Evolutionary conservation across 2,113 vertebrate species (phyloP).

Genomic region (Chinchilla lanigera): DNA sequence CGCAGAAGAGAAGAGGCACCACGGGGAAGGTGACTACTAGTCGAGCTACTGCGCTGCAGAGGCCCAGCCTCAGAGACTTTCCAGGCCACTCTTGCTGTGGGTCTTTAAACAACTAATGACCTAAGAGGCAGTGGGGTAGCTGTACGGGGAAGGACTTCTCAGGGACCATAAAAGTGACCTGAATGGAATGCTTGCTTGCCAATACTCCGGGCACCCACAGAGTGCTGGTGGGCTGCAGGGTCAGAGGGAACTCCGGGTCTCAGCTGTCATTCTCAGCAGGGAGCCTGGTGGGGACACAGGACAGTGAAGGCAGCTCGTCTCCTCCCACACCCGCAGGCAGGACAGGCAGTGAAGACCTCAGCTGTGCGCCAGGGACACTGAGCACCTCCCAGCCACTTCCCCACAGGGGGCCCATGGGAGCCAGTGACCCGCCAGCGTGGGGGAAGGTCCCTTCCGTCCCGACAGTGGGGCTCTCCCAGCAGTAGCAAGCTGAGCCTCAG

Average conservation of each 20-base stretch:
- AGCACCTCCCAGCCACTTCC: background rate
- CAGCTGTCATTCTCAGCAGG: background rate
- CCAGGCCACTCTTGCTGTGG: slow-evolving; percentile 1
- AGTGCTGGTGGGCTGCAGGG: background rate
- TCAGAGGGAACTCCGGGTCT: background rate
- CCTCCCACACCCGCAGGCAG: background rate
- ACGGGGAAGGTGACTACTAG: background rate
- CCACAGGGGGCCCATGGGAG: background rate
- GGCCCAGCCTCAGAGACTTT: slow-evolving; percentile 41
- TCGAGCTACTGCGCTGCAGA: background rate
- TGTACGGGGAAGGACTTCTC: background rate
- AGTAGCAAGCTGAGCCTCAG: background rate
- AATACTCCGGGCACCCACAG: background rate
- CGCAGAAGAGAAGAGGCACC: background rate
- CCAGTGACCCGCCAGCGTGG: background rate
- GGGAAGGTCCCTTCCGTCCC: background rate
- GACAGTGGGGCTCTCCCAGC: background rate
- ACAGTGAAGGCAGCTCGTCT: background rate
- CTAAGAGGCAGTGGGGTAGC: background rate
- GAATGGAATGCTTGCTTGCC: slow-evolving; percentile 12
- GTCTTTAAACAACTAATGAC: slow-evolving; percentile 6
- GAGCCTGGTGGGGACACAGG: background rate
- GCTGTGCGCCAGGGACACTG: background rate
- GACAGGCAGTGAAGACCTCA: background rate
- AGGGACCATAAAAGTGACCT: background rate